Base-by-base conservation (phyloP, 92 coral and sea anemone species). In the Porites evermanni region DNA sequence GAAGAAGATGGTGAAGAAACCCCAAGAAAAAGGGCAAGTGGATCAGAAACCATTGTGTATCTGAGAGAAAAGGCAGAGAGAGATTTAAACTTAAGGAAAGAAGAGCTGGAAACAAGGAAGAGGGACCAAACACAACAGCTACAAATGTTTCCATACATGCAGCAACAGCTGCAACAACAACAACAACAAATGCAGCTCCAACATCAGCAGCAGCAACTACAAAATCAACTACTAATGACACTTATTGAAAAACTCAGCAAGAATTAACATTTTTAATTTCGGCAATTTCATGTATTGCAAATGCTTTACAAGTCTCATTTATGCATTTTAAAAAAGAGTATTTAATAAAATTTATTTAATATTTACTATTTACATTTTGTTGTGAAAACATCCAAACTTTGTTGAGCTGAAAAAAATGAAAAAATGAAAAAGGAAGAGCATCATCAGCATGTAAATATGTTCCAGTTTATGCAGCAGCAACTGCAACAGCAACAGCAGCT, bases 21-120 rank as follows among this genome's bases (percentile, higher is more conserved):
- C 19, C 91, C 86, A 4, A 70, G 70, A 82, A 87, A 80, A 29
- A 79, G 90, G 71, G 51, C 69, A 58, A 23, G 76, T 47, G 81
- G 81, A 23, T 24, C 67, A 17, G 87, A 83, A 60, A 29, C 88
- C 51, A 9, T 84, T 12, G 83, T 59, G 44, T 84, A 74, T 21
- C 72, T 84, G 19, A 60, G 58, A 61, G 84, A 74, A 75, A 84
- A 74, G 88, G 69, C 78, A 38, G 87, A 82, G 53, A 70, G 50
- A 19, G 78, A 84, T 23, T 69, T 74, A 13, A 71, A 58, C 23
- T 26, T 84, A 12, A 74, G 73, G 26, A 58, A 84, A 63, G 58
- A 84, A 50, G 88, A 75, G 56, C 29, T 84, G 72, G 73, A 84
- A 61, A 32, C 61, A 11, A 73, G 61, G 61, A 74, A 72, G 53